Evolutionary conservation across 2,797 vertebrate species (phyloP), one percentile per base, ranked within the genome.

Genomic region (Taeniopygia guttata): DNA sequence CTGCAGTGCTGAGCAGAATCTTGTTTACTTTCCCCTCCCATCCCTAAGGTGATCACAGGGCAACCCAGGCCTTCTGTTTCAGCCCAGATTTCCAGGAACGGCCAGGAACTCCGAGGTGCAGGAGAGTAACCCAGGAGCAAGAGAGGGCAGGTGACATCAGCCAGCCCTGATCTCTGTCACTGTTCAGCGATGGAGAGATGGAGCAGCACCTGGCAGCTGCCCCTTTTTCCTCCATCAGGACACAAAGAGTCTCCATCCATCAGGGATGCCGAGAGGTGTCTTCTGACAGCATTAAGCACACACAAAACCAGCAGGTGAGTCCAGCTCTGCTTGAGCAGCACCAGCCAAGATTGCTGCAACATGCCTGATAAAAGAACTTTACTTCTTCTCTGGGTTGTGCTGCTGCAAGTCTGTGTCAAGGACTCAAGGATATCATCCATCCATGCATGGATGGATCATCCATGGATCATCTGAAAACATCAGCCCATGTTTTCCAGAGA

Each of bases 21-120:
- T 58, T 95, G 78, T 96, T 96, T 95, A 55, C 81, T 95, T 95
- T 95, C 86, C 69, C 84, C 58, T 93, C 34, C 1, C 80, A 77
- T 89, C 86, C 88, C 75, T 66, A 64, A 89, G 94, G 90, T 93
- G 94, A 87, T 79, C 1, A 1, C 1, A 7, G 91, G 64, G 72
- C 54, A 87, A n/a, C 46, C 4, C 4, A 64, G 56, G 68, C 69
- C 67, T 79, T 75, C 86, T 84, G 84, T 16, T 43, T 49, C 60
- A 49, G 19, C 36, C 90, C 2, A 0, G 51, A 70, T 86, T 90
- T 72, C 69, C 82, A 66, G 80, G 54, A 81, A 66, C 8, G 30
- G 36, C 48, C 77, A 29, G 52, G 70, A 74, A 5, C 64, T 76
- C 59, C 0, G 2, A 77, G 59, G 80, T 43, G 63, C 27, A 26